Evolutionary conservation across 2,113 vertebrate species (phyloP).

Genomic region (Tragelaphus buxtoni): DNA sequence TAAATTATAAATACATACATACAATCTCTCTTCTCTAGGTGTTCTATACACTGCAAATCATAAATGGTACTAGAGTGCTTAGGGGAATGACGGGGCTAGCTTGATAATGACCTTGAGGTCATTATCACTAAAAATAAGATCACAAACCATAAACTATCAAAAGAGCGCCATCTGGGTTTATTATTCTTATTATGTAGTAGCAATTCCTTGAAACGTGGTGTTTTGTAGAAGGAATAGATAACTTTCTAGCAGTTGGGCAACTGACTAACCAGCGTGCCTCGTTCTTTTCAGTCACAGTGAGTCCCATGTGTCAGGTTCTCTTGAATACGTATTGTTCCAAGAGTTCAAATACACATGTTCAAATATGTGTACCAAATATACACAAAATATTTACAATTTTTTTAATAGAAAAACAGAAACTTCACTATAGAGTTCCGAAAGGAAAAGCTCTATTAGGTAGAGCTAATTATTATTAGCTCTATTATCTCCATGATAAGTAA

Average conservation of each 20-base stretch:
- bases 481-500: background rate
- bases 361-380: background rate
- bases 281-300: background rate
- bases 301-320: background rate
- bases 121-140: background rate
- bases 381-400: background rate
- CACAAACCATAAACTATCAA: background rate
- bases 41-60: background rate
- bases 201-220: background rate
- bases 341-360: background rate
- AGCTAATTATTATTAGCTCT: too few relatives aligned
- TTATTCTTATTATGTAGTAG: background rate
- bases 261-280: background rate
- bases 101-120: background rate
- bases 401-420: background rate
- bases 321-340: background rate
- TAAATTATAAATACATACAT: background rate
- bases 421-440: background rate
- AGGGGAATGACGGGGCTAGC: background rate
- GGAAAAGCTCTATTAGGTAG: background rate
- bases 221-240: background rate
- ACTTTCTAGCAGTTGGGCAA: background rate
- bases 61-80: background rate
- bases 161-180: background rate
- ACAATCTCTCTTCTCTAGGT: background rate